Conservation (phyloP, 2,888 invertebrate species). For the Andrena fulva region DNA sequence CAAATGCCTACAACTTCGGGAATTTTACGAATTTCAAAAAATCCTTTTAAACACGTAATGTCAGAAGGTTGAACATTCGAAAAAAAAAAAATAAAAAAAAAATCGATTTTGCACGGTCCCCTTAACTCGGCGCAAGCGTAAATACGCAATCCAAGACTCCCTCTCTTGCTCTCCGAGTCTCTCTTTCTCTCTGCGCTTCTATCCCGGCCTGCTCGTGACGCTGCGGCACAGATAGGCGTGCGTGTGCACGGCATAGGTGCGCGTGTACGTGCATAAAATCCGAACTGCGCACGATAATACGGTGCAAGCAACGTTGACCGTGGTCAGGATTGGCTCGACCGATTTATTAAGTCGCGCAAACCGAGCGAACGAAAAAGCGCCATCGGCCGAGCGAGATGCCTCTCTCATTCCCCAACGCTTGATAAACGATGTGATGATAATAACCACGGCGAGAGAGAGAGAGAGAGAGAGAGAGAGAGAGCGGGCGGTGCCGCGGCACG, state of each 20-base stretch:
- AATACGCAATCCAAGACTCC: conserved; percentile 21
- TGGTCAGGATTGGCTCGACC: conserved; percentile 72
- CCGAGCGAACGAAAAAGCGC: conserved; percentile 44
- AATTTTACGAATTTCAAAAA: no score
- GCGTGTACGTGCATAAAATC: conserved; percentile 32
- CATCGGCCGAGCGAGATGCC: conserved; percentile 31
- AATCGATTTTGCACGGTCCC: no score
- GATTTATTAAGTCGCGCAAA: conserved; percentile 63
- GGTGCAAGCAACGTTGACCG: conserved; percentile 63
- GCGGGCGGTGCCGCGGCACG: not conserved
- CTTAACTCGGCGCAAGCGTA: conserved; percentile 21
- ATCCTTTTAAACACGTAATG: no score
- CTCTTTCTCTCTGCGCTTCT: not conserved
- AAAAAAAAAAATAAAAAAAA: no score
- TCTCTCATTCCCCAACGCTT: conserved; percentile 47
- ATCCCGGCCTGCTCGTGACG: not conserved
- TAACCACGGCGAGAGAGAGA: conserved; percentile 29
- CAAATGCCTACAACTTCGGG: no score
- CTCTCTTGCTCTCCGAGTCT: not conserved
- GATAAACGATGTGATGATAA: conserved; percentile 63
- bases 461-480: no score
- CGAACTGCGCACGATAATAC: conserved; percentile 37
- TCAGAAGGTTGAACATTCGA: no score
- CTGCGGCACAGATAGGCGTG: not conserved
- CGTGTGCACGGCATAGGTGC: not conserved